phyloP scores from a whole-genome alignment of 2,113 vertebrate species.

The Cinclus mexicanus region DNA sequence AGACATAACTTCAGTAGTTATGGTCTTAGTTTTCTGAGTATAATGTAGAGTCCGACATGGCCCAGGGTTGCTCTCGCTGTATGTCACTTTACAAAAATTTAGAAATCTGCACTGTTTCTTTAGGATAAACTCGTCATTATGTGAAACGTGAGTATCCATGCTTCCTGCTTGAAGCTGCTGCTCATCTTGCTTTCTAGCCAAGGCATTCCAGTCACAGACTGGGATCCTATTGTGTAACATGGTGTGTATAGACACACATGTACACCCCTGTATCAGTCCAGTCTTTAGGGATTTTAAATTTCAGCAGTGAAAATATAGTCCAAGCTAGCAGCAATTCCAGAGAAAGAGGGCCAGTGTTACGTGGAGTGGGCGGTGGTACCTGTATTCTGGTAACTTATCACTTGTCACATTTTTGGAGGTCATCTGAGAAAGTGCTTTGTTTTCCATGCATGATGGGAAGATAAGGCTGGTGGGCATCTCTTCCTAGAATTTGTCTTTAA shows the following conservation, averaged over 20 bases:
- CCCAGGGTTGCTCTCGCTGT: neutral
- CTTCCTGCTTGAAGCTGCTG: neutral
- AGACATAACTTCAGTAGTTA: neutral
- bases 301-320: neutral
- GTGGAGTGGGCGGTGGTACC: neutral
- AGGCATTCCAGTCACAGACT: neutral
- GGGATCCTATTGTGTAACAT: neutral
- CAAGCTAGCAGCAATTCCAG: neutral
- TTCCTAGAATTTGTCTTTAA: neutral
- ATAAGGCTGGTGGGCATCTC: neutral
- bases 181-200: neutral
- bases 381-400: neutral
- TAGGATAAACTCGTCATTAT: neutral
- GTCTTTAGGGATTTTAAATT: neutral
- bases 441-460: neutral
- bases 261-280: neutral
- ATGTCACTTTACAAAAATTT: neutral
- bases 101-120: neutral
- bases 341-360: neutral
- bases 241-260: accelerated
- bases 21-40: neutral
- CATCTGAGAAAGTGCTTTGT: neutral
- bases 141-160: neutral
- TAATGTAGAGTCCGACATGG: neutral
- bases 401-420: neutral